These are phyloP conservation scores for Prunella fulvescens DNA, from an alignment of 2,113 vertebrate genomes.

Conservation along the genomic window DNA sequence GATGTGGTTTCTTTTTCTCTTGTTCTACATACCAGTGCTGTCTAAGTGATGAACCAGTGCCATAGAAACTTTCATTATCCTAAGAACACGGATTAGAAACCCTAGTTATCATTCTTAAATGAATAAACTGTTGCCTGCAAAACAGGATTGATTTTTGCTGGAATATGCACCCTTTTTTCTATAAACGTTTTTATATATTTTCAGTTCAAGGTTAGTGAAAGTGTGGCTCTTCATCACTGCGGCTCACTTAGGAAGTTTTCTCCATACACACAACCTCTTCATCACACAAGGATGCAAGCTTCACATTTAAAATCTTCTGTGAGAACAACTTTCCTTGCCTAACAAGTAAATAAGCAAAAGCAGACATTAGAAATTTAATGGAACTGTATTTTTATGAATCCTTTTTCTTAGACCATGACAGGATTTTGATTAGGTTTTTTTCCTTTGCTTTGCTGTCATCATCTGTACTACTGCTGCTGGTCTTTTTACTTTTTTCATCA, in stretches of 20 bases:
- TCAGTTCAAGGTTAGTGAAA: background rate
- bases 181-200: background rate
- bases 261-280: background rate
- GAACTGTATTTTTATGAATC: constrained; percentile 24
- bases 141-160: background rate
- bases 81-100: background rate
- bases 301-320: constrained; percentile 23
- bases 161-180: background rate
- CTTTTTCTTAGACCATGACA: background rate
- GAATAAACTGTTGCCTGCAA: background rate
- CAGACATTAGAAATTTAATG: constrained; percentile 27
- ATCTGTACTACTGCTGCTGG: background rate
- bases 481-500: background rate
- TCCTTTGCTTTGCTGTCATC: background rate
- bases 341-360: constrained; percentile 35
- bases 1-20: background rate
- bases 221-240: background rate
- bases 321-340: background rate
- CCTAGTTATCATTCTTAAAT: background rate
- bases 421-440: constrained; percentile 37
- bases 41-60: background rate
- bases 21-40: background rate
- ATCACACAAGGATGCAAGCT: background rate
- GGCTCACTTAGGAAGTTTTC: background rate
- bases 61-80: background rate